Evolutionary conservation across 1,140 invertebrate species (phyloP), one percentile per base, ranked within the genome.

Genomic region (Colletes latitarsis): DNA sequence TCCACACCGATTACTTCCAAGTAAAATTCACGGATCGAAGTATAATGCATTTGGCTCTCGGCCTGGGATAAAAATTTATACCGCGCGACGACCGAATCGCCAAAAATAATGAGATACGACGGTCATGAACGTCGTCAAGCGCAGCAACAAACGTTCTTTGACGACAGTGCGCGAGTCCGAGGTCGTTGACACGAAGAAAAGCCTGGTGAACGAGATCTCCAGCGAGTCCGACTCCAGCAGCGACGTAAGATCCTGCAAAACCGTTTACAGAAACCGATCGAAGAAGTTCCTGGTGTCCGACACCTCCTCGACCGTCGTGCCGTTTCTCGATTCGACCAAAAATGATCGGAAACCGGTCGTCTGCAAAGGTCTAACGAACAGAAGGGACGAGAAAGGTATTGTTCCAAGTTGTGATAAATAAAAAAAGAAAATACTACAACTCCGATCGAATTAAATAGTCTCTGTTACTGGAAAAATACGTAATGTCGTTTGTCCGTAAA

Each of bases 101-200:
- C 69, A 10, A 55, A 64, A 81, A 85, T 81, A 81, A 87, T 86
- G 84, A 58, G 62, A 87, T 74, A 67, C 58, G 39, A 60, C 55
- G 63, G 81, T 74, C 84, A 87, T 87, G 85, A 86, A 74, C 77
- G 14, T 74, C 60, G 43, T 74, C 41, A 77, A 80, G n/a, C 63
- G 49, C 55, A 81, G 19, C 41, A 53, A 80, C 53, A 81, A 81
- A 60, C 64, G 53, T 64, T 19, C 63, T 49, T 41, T 66, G 46
- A 49, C 68, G 81, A 63, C 64, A 67, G 66, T 60, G 41, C 63
- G 12, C 57, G 64, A 81, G 30, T 12, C 41, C 19, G 74, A 78
- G 62, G 19, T 19, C 3, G 14, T n/a, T 8, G 66, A 57, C 5
- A 49, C 58, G 67, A 77, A 55, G 57, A 78, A 77, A 41, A 49